A percentile compares a stretch with the other conserved stretches of the same genome.
Evolutionary conservation across 2,888 invertebrate genomes (phyloP).

Genomic region (Pandemis cinnamomeana): DNA sequence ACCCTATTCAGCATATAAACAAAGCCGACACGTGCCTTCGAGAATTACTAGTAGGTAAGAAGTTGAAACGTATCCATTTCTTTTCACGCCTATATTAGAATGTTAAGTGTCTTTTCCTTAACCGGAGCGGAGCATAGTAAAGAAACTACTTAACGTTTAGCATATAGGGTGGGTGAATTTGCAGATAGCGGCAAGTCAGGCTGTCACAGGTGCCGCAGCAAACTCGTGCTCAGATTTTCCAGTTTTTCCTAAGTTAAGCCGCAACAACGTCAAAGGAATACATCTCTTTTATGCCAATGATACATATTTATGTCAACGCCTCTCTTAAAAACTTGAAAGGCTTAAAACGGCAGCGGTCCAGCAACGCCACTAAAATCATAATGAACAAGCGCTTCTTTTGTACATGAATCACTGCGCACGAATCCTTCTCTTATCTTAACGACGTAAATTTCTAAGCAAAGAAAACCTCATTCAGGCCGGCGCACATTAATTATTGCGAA

Average conservation of each 20-base stretch:
- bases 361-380: slow-evolving; percentile 32
- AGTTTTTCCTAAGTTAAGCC: slow-evolving; percentile 58
- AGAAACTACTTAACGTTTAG: slow-evolving; percentile 11
- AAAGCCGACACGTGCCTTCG: slow-evolving; percentile 16
- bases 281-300: slow-evolving; percentile 47
- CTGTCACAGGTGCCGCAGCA: slow-evolving; percentile 29
- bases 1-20: slow-evolving; percentile 21
- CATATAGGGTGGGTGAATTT: slow-evolving; percentile 5
- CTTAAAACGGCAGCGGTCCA: slow-evolving; percentile 23
- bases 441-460: slow-evolving; percentile 48
- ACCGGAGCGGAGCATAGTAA: neutral
- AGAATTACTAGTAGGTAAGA: slow-evolving; percentile 15
- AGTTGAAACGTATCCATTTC: slow-evolving; percentile 2
- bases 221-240: slow-evolving; percentile 62
- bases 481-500: slow-evolving; percentile 57
- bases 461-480: slow-evolving; percentile 56
- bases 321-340: slow-evolving; percentile 31
- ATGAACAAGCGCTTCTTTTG: slow-evolving; percentile 34
- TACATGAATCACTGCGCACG: slow-evolving; percentile 49
- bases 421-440: slow-evolving; percentile 53
- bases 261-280: slow-evolving; percentile 48
- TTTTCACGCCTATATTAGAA: slow-evolving; percentile 6
- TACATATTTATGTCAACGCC: slow-evolving; percentile 39
- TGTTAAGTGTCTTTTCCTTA: slow-evolving; percentile 11
- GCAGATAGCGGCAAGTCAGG: neutral